Evolutionary conservation across 2,888 invertebrate species (phyloP), one percentile per base, ranked within the genome.

Genomic region (Helicoverpa assulta): DNA sequence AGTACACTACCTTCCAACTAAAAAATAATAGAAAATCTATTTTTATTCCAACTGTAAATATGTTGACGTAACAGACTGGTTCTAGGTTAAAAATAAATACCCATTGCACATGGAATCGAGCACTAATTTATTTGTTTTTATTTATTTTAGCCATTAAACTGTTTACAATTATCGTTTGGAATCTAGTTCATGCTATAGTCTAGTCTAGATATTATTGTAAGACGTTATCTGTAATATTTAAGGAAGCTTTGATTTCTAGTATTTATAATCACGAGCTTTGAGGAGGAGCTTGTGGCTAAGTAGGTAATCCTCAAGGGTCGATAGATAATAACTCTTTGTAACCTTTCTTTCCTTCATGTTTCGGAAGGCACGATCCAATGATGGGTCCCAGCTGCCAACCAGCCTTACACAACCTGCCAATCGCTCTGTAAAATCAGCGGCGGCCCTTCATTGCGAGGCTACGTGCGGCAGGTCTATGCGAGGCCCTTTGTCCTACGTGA

Each of bases 101-200:
- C n/a, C 29, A 10, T 2, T 60, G 37, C 55, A 54, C 82, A 82
- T 78, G 82, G 1, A 70, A 82, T 59, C 47, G 12, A 67, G 72
- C 21, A 37, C 50, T 70, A 58, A 68, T 64, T 47, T 55, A 56
- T 62, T 55, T 58, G 21, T n/a, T 58, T 57, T 67, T 55, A 67
- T 67, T 61, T 37, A 59, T 60, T 16, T 47, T 21, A 18, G 6
- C 16, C 33, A 55, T 51, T 47, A 52, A 37, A 8, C 19, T 73
- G 12, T 54, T 6, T 33, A 14, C 53, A 52, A 69, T 76, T 65
- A 76, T n/a, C 26, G 12, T 61, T 66, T 8, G n/a, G 51, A 63
- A 76, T 16, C 53, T 77, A 55, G 59, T 60, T 55, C 60, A 77
- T 26, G 7, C 33, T 57, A 61, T 62, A 61, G 14, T n/a, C 29